A percentile compares a stretch with the other conserved stretches of the same genome.
phyloP scores from a whole-genome alignment of 2,113 vertebrate species.

The Euleptes europaea region DNA sequence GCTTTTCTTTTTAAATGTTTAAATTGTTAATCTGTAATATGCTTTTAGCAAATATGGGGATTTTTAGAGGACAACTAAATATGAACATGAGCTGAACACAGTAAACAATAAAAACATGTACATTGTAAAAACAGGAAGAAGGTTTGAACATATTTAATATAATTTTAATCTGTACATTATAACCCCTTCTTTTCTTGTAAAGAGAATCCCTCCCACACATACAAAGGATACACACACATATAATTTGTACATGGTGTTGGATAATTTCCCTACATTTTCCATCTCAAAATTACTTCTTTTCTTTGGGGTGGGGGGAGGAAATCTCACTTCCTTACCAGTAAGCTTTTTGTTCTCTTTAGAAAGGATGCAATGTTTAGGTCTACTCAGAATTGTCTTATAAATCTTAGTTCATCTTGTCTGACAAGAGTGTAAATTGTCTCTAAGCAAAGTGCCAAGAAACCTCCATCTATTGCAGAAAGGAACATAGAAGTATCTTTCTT shows the following conservation, averaged over 20 bases:
- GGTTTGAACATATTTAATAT: conserved; percentile 42
- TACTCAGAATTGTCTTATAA: conserved; percentile 57
- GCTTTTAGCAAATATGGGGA: conserved; percentile 35
- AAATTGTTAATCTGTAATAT: conserved; percentile 32
- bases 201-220: not conserved
- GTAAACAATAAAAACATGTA: conserved; percentile 34
- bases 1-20: conserved; percentile 36
- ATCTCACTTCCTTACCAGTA: not conserved
- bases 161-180: conserved; percentile 19
- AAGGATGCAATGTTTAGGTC: conserved; percentile 42
- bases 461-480: conserved; percentile 33
- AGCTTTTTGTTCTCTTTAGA: conserved; percentile 32
- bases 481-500: conserved; percentile 50
- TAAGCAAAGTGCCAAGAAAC: conserved; percentile 49
- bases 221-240: not conserved
- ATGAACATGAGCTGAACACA: conserved; percentile 43
- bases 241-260: not conserved
- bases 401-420: conserved; percentile 61
- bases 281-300: not conserved
- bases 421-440: conserved; percentile 54
- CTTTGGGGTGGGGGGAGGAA: not conserved
- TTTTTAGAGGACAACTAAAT: conserved; percentile 48
- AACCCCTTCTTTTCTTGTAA: conserved; percentile 22
- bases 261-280: not conserved
- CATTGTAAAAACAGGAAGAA: conserved; percentile 26